phyloP scores from a whole-genome alignment of 2,888 invertebrate genomes.

The Tridacna crocea region DNA sequence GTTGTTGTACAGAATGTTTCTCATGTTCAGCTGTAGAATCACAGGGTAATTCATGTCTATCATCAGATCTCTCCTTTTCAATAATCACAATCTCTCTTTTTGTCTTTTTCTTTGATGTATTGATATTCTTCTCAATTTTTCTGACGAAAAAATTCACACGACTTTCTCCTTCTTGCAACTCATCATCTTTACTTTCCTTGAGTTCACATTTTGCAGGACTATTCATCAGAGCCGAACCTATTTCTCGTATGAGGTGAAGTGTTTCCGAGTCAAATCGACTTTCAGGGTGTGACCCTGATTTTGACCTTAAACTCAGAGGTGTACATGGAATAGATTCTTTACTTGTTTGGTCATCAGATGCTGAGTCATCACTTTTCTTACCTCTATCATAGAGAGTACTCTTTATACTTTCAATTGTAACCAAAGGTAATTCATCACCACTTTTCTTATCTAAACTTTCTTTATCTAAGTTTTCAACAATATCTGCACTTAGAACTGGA shows the following conservation, averaged over 20 bases:
- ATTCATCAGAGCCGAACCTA: conserved; percentile 72
- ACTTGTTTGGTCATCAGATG: conserved; percentile 20
- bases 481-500: background rate
- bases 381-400: conserved; percentile 24
- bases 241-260: conserved; percentile 73
- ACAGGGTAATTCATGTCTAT: too few species aligned
- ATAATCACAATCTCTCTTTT: conserved; percentile 69
- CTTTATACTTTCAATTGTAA: conserved; percentile 33
- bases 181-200: conserved; percentile 58
- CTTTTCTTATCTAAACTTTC: background rate
- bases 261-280: conserved; percentile 70
- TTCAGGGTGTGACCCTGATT: conserved; percentile 19
- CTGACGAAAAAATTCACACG: conserved; percentile 72
- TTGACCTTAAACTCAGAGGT: background rate
- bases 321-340: conserved; percentile 7
- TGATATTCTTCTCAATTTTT: conserved; percentile 70
- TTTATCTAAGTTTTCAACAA: too few species aligned
- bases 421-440: conserved; percentile 12
- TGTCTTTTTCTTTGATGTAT: conserved; percentile 47
- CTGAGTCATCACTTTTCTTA: conserved; percentile 14
- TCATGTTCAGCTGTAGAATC: background rate
- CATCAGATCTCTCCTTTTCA: conserved; percentile 52
- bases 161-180: conserved; percentile 53
- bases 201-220: conserved; percentile 68
- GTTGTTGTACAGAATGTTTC: background rate